phyloP scores from a whole-genome alignment of 2,888 invertebrate genomes.

The Flexamia atlantica region DNA sequence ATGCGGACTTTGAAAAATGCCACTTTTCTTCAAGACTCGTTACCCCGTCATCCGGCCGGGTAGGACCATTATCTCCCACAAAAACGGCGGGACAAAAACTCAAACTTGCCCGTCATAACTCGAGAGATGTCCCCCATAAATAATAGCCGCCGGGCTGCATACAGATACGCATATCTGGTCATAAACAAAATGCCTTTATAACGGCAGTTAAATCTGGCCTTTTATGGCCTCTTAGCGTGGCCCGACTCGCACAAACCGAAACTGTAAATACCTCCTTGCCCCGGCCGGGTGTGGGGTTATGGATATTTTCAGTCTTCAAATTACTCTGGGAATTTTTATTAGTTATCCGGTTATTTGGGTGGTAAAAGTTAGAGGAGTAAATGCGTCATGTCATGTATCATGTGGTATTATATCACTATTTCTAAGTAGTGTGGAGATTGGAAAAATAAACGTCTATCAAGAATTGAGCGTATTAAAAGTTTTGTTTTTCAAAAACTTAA shows the following conservation, averaged over 20 bases:
- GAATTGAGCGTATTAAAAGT: too few species aligned
- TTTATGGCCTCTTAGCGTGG: conserved; percentile 52
- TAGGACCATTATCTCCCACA: conserved; percentile 13
- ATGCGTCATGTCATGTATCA: too few species aligned
- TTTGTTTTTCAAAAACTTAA: too few species aligned
- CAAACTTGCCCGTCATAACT: conserved; percentile 50
- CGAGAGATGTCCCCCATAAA: conserved; percentile 36
- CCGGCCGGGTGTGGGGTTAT: neutral
- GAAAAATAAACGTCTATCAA: too few species aligned
- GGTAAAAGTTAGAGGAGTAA: too few species aligned
- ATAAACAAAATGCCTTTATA: conserved; percentile 53
- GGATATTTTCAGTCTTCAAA: conserved; percentile 1
- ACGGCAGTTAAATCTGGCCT: conserved; percentile 45
- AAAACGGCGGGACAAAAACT: conserved; percentile 53
- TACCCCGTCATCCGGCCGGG: neutral
- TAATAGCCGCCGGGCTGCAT: conserved; percentile 38
- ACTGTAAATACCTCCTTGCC: conserved; percentile 26
- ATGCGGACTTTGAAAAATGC: too few species aligned
- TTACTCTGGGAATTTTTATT: conserved; percentile 20
- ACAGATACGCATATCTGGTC: conserved; percentile 52
- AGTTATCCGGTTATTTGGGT: too few species aligned
- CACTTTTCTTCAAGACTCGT: neutral
- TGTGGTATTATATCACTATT: too few species aligned
- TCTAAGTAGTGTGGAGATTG: too few species aligned
- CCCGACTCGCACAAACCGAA: neutral